Base-by-base conservation (phyloP, 2,113 vertebrate genomes). In the Boleophthalmus pectinirostris region DNA sequence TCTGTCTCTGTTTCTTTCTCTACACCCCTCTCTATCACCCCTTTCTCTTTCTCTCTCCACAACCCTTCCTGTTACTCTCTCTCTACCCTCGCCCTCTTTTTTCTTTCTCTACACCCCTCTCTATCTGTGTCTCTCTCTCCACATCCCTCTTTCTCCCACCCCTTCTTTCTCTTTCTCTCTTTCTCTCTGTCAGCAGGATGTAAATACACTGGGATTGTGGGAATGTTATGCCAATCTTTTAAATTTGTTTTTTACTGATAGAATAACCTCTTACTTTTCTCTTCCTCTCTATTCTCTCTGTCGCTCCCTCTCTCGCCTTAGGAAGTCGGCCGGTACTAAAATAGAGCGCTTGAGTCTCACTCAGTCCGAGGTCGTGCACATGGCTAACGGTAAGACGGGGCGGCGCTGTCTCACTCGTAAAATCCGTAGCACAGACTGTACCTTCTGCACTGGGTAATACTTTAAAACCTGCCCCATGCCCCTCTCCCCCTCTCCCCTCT, bases 291-390 rank as follows among this genome's bases (percentile, higher is more conserved):
- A 3, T 24, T 58, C 12, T 24, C 56, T 58, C 56, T 57, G 0
- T 38, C n/a, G 14, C 56, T 24, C 56, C 14, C 71, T 84, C 75
- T 66, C 66, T 79, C 16, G 57, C 73, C 75, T 73, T 53, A 94
- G 93, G 85, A 94, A 92, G 82, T 81, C 93, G 25, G 84, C 84
- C 54, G 46, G 87, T 75, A 85, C 86, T 81, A 93, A 92, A 86
- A 74, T 58, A 45, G 84, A 90, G 87, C 81, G 90, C 6, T 72
- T 92, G 75, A 93, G 92, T 72, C 91, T 94, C 70, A 92, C 90
- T 13, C 83, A 88, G 47, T 85, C 87, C 2, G 87, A 92, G 68
- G 88, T 87, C 54, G 87, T 80, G 1, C 20, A 89, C 35, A 75
- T 81, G 3, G 75, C 83, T 25, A 93, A 92, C 24, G 92, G 93